Evolutionary conservation across 1,140 invertebrate genomes (phyloP).

Genomic region (Zophobas atratus): DNA sequence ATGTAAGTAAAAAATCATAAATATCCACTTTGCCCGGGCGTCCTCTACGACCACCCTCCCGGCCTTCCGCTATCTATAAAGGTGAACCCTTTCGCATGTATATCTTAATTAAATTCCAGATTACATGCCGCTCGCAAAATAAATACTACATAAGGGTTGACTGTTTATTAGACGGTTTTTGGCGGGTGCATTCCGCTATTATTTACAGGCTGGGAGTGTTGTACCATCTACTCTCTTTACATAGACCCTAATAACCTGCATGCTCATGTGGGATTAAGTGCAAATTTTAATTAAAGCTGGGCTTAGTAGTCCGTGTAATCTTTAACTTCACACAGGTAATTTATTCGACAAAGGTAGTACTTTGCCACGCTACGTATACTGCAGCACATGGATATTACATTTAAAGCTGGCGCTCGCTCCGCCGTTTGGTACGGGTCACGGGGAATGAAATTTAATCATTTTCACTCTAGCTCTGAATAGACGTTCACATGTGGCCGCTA

Average conservation of each 20-base stretch:
- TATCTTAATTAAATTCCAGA: slow-evolving; percentile 42
- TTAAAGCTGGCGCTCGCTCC: slow-evolving; percentile 13
- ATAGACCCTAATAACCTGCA: slow-evolving; percentile 9
- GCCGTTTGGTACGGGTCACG: slow-evolving; percentile 11
- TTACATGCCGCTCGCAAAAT: slow-evolving; percentile 24
- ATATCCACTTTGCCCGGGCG: too few species aligned
- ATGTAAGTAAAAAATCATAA: too few species aligned
- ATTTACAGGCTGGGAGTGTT: background rate
- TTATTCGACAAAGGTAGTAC: slow-evolving; percentile 34
- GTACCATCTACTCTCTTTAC: slow-evolving; percentile 3
- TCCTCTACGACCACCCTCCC: too few species aligned
- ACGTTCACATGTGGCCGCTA: slow-evolving; percentile 2
- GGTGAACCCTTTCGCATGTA: slow-evolving; percentile 5
- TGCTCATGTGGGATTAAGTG: slow-evolving; percentile 26
- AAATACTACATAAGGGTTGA: slow-evolving; percentile 29
- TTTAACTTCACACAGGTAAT: slow-evolving; percentile 32
- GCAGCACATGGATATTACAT: slow-evolving; percentile 35
- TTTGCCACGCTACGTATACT: slow-evolving; percentile 8
- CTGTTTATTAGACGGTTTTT: slow-evolving; percentile 18
- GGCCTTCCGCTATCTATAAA: background rate
- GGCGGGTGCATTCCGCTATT: slow-evolving; percentile 24
- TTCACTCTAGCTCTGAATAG: background rate
- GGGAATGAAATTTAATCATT: slow-evolving; percentile 38
- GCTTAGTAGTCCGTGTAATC: slow-evolving; percentile 28
- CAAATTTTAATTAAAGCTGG: slow-evolving; percentile 31